phyloP scores from a whole-genome alignment of 2,888 invertebrate species.

The Xestia sexstrigata region DNA sequence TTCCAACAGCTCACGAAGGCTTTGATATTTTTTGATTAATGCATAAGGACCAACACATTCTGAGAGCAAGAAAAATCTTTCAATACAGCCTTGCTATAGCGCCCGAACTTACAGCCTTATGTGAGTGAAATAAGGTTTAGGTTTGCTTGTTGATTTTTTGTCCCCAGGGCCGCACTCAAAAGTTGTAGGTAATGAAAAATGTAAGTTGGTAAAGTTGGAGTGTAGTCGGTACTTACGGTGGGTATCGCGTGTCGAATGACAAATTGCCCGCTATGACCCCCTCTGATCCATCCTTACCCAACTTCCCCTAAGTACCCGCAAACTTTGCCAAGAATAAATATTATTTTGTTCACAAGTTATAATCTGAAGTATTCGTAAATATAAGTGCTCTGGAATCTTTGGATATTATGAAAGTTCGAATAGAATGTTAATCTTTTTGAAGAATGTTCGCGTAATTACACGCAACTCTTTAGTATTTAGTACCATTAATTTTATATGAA shows the following conservation, averaged over 20 bases:
- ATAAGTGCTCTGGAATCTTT: conserved; percentile 36
- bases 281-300: conserved; percentile 74
- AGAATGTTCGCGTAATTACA: conserved; percentile 57
- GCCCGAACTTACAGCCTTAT: conserved; percentile 42
- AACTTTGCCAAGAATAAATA: conserved; percentile 74
- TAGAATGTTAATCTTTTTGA: conserved; percentile 39
- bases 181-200: conserved; percentile 83
- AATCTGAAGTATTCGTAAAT: conserved; percentile 54
- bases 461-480: conserved; percentile 28
- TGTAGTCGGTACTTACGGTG: conserved; percentile 76
- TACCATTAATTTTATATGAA: conserved; percentile 43
- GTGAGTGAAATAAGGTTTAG: conserved; percentile 7
- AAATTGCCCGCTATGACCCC: conserved; percentile 79
- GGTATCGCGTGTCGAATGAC: conserved; percentile 87
- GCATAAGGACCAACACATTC: conserved; percentile 57
- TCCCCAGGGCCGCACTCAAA: conserved; percentile 69
- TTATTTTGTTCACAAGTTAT: conserved; percentile 65
- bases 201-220: conserved; percentile 80
- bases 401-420: conserved; percentile 27
- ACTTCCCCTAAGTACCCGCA: conserved; percentile 65
- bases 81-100: neutral
- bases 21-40: conserved; percentile 69
- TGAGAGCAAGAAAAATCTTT: conserved; percentile 61
- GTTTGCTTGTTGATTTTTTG: conserved; percentile 37
- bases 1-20: conserved; percentile 54